These are phyloP conservation scores for Hirtodrosophila confusa DNA, from an alignment of 2,888 invertebrate species.

Conservation along the genomic window DNA sequence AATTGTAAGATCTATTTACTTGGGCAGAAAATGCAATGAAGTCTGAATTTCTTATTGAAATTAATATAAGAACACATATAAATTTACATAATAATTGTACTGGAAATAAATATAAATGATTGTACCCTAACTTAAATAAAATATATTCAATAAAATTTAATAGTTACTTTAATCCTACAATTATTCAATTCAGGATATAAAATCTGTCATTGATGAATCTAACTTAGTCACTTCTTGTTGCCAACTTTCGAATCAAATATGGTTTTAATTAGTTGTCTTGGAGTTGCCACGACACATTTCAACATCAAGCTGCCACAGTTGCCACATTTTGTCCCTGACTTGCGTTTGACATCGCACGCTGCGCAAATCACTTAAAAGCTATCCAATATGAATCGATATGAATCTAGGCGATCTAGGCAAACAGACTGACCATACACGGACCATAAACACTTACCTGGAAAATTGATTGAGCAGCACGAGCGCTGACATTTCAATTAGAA, in stretches of 20 bases:
- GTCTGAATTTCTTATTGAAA: too few relatives aligned
- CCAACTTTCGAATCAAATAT: constrained; percentile 27
- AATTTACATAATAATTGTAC: too few relatives aligned
- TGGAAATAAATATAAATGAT: too few relatives aligned
- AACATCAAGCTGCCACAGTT: constrained; percentile 51
- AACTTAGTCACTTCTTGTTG: constrained; percentile 2
- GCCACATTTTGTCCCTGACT: constrained; percentile 68
- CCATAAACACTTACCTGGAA: constrained; percentile 45
- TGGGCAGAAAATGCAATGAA: too few relatives aligned
- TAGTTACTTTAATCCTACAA: background rate
- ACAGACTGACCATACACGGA: constrained; percentile 40
- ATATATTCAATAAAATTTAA: background rate
- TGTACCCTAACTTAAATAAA: background rate
- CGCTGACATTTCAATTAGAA: constrained; percentile 79
- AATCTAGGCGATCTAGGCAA: constrained; percentile 53
- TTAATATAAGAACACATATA: too few relatives aligned
- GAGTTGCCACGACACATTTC: constrained; percentile 52
- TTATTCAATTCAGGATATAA: constrained; percentile 30
- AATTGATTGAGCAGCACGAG: constrained; percentile 74
- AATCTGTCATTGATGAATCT: constrained; percentile 11
- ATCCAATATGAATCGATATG: constrained; percentile 44
- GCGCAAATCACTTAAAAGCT: constrained; percentile 64
- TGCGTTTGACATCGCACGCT: constrained; percentile 61
- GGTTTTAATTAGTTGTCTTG: constrained; percentile 51
- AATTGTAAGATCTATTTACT: too few relatives aligned